Conservation (phyloP, 2,888 invertebrate genomes). For the Onthophagus sagittarius region DNA sequence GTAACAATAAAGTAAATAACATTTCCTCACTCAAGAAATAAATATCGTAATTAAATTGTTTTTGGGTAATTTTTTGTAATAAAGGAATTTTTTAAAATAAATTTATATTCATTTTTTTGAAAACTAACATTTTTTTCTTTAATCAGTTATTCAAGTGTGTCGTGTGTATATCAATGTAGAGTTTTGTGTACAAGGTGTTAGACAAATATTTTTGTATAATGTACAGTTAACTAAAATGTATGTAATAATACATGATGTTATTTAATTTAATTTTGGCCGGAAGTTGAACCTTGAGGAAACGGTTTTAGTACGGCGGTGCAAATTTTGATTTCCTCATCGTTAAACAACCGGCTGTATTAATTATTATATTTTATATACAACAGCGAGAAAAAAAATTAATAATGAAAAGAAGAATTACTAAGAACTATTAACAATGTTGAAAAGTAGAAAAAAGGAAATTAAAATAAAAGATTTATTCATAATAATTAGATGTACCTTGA, state of each 20-base stretch:
- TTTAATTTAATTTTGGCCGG: not conserved
- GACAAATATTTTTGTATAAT: not conserved
- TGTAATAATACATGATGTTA: not conserved
- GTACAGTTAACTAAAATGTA: not conserved
- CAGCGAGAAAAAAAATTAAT: slow-evolving; percentile 25
- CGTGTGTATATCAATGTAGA: not conserved
- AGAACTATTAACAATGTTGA: slow-evolving; percentile 24
- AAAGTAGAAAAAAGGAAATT: slow-evolving; percentile 22
- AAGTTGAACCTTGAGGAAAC: not conserved
- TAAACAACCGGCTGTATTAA: slow-evolving; percentile 20
- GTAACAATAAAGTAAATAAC: too few relatives aligned
- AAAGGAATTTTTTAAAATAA: too few relatives aligned
- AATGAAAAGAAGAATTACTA: slow-evolving; percentile 22
- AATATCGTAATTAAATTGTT: too few relatives aligned
- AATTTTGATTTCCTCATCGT: slow-evolving; percentile 30
- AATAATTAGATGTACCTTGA: not conserved
- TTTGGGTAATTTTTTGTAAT: too few relatives aligned
- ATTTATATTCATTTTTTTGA: not conserved
- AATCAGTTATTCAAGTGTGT: not conserved
- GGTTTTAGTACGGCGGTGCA: slow-evolving; percentile 30
- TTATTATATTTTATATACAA: too few relatives aligned
- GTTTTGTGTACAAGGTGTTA: not conserved
- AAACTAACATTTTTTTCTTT: not conserved
- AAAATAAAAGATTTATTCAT: not conserved
- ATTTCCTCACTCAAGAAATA: too few relatives aligned